A percentile compares a stretch with the other conserved stretches of the same genome.
Evolutionary conservation across 92 coral and sea anemone species (phyloP).

Genomic region (Pocillopora meandrina): DNA sequence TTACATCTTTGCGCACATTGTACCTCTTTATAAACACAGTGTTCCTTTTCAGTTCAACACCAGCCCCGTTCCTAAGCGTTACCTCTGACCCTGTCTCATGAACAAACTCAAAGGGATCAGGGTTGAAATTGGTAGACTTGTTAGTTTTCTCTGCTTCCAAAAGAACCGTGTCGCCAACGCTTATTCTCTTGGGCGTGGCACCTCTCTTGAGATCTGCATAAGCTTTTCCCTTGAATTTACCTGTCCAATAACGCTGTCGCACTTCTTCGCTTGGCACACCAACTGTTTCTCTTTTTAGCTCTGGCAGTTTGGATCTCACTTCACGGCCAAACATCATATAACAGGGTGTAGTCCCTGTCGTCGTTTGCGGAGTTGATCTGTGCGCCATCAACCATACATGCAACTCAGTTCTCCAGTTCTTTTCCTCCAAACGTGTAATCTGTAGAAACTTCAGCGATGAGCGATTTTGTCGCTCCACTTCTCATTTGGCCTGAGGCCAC

Average conservation of each 20-base stretch:
- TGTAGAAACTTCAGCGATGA: slow-evolving; percentile 5
- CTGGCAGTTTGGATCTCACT: background rate
- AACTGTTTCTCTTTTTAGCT: slow-evolving; percentile 19
- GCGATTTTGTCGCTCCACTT: slow-evolving; percentile 16
- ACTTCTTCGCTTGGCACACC: background rate
- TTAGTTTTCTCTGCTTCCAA: background rate
- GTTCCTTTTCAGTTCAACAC: background rate
- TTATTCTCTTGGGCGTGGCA: background rate
- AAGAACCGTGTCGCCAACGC: background rate
- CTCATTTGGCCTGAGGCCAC: slow-evolving; percentile 22
- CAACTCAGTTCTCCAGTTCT: slow-evolving; percentile 4
- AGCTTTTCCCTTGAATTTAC: slow-evolving; percentile 19
- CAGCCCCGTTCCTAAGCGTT: background rate
- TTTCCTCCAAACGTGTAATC: slow-evolving; percentile 13
- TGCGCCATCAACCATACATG: background rate
- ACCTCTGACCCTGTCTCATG: slow-evolving; percentile 18
- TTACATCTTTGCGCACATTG: background rate
- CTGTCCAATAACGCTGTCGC: slow-evolving; percentile 16
- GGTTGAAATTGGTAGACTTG: slow-evolving; percentile 6
- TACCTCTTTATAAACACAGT: background rate
- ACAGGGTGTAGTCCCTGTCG: slow-evolving; percentile 22
- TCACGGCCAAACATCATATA: slow-evolving; percentile 7
- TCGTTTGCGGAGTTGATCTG: slow-evolving; percentile 5
- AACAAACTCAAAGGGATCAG: slow-evolving; percentile 13
- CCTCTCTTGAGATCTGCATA: slow-evolving; percentile 19